Evolutionary conservation across 2,888 invertebrate species (phyloP).

Genomic region (Abrostola triplasia): DNA sequence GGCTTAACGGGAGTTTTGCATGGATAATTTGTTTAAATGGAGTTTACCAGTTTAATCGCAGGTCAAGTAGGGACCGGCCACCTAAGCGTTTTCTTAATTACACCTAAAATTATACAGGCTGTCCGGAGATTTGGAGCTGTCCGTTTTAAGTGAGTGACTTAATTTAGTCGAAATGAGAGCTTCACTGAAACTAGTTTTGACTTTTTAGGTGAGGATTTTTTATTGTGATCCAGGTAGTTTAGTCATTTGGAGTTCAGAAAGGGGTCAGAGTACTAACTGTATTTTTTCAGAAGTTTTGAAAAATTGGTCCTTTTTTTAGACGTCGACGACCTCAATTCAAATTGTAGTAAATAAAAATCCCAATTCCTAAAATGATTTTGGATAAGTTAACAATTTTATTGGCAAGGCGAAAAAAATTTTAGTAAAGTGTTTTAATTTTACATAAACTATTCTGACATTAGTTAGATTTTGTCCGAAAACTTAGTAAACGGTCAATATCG

Average conservation of each 20-base stretch:
- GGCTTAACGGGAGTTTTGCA: conserved; percentile 69
- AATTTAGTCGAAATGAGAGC: conserved; percentile 18
- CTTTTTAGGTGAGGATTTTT: neutral
- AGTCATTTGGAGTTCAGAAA: neutral
- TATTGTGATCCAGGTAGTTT: neutral
- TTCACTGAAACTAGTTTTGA: neutral
- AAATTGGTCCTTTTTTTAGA: too few species aligned
- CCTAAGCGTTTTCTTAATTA: conserved; percentile 77
- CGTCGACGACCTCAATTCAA: too few species aligned
- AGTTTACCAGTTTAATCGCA: conserved; percentile 75
- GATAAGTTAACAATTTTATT: neutral
- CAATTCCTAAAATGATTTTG: too few species aligned
- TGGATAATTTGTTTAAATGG: conserved; percentile 79
- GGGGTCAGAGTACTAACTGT: neutral
- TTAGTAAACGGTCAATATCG: conserved; percentile 52
- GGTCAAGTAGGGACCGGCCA: conserved; percentile 71
- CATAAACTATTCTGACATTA: neutral
- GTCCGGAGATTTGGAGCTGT: conserved; percentile 55
- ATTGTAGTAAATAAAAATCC: too few species aligned
- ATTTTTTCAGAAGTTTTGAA: neutral
- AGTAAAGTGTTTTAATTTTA: neutral
- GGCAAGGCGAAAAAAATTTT: neutral
- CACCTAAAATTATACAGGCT: conserved; percentile 71
- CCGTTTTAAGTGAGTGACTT: conserved; percentile 30
- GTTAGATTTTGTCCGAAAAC: conserved; percentile 26